These are phyloP conservation scores for Archips xylosteana DNA, from an alignment of 2,888 invertebrate species.

Conservation along the genomic window DNA sequence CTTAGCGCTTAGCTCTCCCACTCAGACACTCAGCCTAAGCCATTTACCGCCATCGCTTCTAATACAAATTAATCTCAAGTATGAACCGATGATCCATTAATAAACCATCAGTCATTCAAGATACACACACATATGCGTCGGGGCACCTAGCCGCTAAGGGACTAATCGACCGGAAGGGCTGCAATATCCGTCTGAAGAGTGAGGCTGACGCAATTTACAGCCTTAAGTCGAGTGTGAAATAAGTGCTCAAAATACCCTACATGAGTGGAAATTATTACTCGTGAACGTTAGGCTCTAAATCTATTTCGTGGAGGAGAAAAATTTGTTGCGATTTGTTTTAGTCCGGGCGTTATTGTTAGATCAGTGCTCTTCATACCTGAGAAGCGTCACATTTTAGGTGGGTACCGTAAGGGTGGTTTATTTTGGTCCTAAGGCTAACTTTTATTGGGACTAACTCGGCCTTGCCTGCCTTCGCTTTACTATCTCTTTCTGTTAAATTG, in stretches of 20 bases:
- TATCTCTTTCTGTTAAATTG: too few relatives aligned
- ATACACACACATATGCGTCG: slow-evolving; percentile 15
- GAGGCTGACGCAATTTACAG: slow-evolving; percentile 38
- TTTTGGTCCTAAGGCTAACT: too few relatives aligned
- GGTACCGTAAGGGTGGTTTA: too few relatives aligned
- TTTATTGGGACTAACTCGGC: too few relatives aligned
- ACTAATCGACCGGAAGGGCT: slow-evolving; percentile 53
- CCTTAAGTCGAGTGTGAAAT: slow-evolving; percentile 42
- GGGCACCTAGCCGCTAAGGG: slow-evolving; percentile 42
- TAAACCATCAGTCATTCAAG: slow-evolving; percentile 35
- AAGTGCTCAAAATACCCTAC: slow-evolving; percentile 30
- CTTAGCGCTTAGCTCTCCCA: background rate
- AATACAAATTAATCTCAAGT: slow-evolving; percentile 16
- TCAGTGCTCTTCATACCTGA: too few relatives aligned
- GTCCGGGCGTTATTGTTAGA: background rate
- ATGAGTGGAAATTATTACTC: slow-evolving; percentile 31
- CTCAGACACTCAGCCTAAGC: background rate
- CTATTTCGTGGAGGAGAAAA: slow-evolving; percentile 6
- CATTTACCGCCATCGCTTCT: background rate
- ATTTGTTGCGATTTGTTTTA: background rate
- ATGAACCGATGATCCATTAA: slow-evolving; percentile 28
- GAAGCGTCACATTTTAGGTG: too few relatives aligned
- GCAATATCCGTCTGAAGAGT: slow-evolving; percentile 53
- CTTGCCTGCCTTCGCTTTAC: too few relatives aligned
- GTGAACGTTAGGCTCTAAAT: slow-evolving; percentile 1